phyloP scores from a whole-genome alignment of 2,113 vertebrate species.

The Ameiurus melas region DNA sequence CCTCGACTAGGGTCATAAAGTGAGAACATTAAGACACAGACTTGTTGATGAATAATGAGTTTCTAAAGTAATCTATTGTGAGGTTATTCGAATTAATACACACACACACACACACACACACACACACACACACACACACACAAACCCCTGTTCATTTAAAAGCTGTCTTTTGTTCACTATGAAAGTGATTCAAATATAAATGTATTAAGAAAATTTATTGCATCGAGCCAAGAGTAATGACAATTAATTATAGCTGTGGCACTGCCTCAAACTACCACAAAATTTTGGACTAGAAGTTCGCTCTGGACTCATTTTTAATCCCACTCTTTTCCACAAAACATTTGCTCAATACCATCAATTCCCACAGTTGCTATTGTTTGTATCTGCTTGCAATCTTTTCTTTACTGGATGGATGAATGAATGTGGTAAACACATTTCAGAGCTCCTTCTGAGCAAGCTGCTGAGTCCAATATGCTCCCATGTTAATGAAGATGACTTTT shows the following conservation, averaged over 20 bases:
- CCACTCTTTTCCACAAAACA: not conserved
- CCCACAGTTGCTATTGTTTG: not conserved
- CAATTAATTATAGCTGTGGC: not conserved
- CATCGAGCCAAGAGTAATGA: not conserved
- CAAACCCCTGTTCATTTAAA: not conserved
- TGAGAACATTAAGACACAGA: not conserved
- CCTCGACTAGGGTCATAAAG: not conserved
- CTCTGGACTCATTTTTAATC: not conserved
- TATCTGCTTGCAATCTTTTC: not conserved
- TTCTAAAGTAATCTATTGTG: not conserved
- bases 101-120: too few species aligned
- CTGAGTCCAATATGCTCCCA: not conserved
- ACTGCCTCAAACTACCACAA: not conserved
- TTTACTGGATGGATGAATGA: not conserved
- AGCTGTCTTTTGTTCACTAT: not conserved
- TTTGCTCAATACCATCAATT: not conserved
- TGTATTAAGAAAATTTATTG: not conserved
- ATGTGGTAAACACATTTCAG: not conserved
- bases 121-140: not conserved
- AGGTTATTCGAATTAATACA: not conserved
- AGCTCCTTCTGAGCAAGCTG: not conserved
- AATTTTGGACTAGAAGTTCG: not conserved
- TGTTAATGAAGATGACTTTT: not conserved
- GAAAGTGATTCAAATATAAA: not conserved
- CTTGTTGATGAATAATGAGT: not conserved